Conservation (phyloP, 1,140 invertebrate genomes). For the Drosophila sturtevanti region DNA sequence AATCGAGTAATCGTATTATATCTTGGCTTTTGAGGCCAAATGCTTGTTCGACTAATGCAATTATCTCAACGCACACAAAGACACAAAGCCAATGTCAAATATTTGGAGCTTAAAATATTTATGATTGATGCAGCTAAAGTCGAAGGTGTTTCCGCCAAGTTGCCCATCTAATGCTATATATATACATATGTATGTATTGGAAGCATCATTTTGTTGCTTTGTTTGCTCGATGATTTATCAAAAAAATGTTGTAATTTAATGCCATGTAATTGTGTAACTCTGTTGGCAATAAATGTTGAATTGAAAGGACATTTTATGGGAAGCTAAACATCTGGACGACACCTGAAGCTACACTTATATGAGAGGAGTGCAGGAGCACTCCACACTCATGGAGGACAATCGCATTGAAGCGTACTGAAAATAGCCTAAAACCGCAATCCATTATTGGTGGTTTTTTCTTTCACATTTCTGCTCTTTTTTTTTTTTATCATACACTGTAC, state of each 20-base stretch:
- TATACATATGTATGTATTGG: constrained; percentile 34
- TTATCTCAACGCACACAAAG: constrained; percentile 49
- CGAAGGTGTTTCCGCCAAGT: constrained; percentile 40
- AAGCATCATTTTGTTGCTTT: constrained; percentile 43
- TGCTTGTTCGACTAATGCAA: constrained; percentile 60
- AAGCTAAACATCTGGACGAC: constrained; percentile 28
- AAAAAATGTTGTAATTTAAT: constrained; percentile 47
- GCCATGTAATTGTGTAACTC: constrained; percentile 46
- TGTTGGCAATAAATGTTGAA: constrained; percentile 8
- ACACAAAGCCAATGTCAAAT: constrained; percentile 45
- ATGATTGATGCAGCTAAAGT: constrained; percentile 67
- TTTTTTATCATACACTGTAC: background rate
- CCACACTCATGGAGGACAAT: constrained; percentile 5
- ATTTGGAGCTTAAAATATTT: constrained; percentile 70
- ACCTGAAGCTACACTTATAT: constrained; percentile 49
- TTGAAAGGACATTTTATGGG: constrained; percentile 25
- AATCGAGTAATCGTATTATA: constrained; percentile 53
- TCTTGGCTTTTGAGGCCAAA: constrained; percentile 55
- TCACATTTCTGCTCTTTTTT: background rate
- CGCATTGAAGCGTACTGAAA: constrained; percentile 11
- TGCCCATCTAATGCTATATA: constrained; percentile 33
- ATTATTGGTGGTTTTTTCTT: constrained; percentile 24
- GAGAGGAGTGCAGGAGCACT: constrained; percentile 11
- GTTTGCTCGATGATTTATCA: constrained; percentile 72
- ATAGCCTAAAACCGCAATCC: constrained; percentile 28